A percentile compares a stretch with the other conserved stretches of the same genome.
Conservation (phyloP, 2,113 vertebrate species). For the Atrichornis clamosus region DNA sequence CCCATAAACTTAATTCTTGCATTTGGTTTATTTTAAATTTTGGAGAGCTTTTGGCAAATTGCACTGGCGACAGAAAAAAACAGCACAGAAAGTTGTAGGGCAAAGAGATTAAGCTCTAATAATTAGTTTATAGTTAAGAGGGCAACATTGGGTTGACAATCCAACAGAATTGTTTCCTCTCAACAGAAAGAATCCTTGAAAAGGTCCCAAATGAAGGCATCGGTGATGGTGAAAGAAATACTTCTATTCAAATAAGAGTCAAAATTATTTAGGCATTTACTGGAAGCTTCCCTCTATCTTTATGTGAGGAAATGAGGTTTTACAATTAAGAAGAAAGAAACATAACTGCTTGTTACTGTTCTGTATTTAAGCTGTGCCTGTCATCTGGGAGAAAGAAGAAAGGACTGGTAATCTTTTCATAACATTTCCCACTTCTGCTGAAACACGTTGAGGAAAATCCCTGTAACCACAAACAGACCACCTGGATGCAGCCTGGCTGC, state of each 20-base stretch:
- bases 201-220: neutral
- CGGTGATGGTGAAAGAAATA: neutral
- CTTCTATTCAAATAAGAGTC: neutral
- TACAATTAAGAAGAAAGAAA: neutral
- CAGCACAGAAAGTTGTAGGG: neutral
- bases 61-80: neutral
- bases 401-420: neutral
- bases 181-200: neutral
- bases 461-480: neutral
- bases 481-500: neutral
- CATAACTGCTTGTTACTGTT: neutral
- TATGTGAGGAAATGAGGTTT: neutral
- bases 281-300: neutral
- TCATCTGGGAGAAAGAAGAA: neutral
- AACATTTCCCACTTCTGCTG: neutral
- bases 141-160: neutral
- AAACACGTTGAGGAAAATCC: neutral
- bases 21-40: neutral
- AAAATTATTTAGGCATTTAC: neutral
- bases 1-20: neutral
- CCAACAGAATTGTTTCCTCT: neutral
- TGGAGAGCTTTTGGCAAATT: neutral
- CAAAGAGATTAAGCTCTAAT: neutral
- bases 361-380: neutral
- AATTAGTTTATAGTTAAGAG: neutral